Evolutionary conservation across 2,797 vertebrate genomes (phyloP).

Genomic region (Emydoidea blandingii): DNA sequence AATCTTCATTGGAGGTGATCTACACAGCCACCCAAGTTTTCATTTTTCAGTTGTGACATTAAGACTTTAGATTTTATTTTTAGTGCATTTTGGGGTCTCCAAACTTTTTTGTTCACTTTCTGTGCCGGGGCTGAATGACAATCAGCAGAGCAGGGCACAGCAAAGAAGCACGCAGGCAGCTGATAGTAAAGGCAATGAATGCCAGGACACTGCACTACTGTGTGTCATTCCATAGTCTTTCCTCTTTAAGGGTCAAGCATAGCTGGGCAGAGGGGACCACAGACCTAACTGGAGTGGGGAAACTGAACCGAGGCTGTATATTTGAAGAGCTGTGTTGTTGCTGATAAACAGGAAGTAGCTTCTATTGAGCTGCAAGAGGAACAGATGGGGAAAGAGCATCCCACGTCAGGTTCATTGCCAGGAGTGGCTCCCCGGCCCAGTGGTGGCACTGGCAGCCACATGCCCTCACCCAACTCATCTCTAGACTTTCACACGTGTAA

Average conservation of each 20-base stretch:
- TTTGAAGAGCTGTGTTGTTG: background rate
- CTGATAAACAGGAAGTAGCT: background rate
- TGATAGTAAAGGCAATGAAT: background rate
- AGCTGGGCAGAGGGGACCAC: background rate
- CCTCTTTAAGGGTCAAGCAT: background rate
- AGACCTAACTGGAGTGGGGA: background rate
- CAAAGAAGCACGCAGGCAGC: background rate
- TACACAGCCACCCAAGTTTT: background rate
- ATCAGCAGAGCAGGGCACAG: background rate
- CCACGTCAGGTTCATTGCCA: background rate
- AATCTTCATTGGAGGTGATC: background rate
- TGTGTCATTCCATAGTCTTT: background rate
- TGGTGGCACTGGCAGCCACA: background rate
- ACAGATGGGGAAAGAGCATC: background rate
- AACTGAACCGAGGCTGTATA: background rate
- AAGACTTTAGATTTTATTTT: background rate
- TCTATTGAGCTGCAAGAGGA: background rate
- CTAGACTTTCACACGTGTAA: background rate
- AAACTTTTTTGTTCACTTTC: background rate
- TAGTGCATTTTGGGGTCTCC: background rate
- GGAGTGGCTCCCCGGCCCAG: background rate
- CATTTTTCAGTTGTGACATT: background rate
- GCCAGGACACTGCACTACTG: background rate
- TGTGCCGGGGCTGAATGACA: background rate
- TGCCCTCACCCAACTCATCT: background rate